These are phyloP conservation scores for Bombus ignitus DNA, from an alignment of 1,140 invertebrate genomes.

Conservation along the genomic window DNA sequence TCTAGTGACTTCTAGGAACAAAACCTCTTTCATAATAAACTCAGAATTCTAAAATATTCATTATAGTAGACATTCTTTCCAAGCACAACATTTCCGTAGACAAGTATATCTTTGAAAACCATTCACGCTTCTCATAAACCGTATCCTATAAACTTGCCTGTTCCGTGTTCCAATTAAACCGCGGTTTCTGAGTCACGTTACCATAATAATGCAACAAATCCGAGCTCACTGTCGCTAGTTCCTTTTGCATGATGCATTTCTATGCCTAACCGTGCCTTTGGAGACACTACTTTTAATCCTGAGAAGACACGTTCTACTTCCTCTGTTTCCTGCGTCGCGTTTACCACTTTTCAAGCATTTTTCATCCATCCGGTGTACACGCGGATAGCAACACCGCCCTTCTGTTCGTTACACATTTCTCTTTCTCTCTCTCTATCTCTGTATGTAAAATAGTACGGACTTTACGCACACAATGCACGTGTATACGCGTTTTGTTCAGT, in stretches of 20 bases:
- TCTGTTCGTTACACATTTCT: constrained; percentile 13
- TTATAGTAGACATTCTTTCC: background rate
- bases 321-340: constrained; percentile 7
- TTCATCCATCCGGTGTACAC: constrained; percentile 8
- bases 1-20: too few relatives aligned
- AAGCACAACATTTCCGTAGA: background rate
- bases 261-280: background rate
- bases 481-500: background rate
- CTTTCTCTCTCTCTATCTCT: background rate
- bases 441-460: background rate
- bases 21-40: background rate
- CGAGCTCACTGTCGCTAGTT: background rate
- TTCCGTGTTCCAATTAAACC: constrained; percentile 3
- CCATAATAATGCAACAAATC: background rate
- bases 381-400: background rate
- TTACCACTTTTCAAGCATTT: constrained; percentile 21
- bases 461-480: background rate
- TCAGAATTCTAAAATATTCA: background rate
- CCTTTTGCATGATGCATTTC: background rate
- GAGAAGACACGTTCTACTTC: constrained; percentile 9
- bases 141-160: background rate
- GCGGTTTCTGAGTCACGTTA: background rate
- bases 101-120: background rate
- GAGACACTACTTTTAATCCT: background rate
- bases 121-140: background rate